Base-by-base conservation (phyloP, 2,797 vertebrate species). In the Mormyrops boulengeri region DNA sequence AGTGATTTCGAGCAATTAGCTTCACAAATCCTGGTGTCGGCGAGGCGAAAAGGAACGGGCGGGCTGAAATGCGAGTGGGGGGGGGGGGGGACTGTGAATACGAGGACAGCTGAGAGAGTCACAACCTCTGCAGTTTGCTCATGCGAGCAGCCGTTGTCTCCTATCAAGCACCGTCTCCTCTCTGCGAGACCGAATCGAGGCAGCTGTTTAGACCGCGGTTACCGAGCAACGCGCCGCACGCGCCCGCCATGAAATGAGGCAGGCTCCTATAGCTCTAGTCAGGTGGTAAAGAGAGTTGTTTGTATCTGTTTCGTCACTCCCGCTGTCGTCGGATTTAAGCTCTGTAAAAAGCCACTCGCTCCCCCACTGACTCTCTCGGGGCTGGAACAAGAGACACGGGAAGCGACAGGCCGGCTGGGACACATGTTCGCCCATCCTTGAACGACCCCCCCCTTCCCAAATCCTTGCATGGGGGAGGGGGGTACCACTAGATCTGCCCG, bases 401-500 rank as follows among this genome's bases (percentile, higher is more conserved):
- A 89, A 89, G 92, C 90, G 91, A 89, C 8, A 14, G 44, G 90
- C 93, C 93, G 92, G 93, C 92, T 90, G 91, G 60, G 91, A 92
- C 92, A 91, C 91, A 41, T 34, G 22, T 47, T 73, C 50, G 19
- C 62, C 49, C 88, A 53, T 85, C 57, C 60, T 57, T 22, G 82
- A 84, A 69, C 30, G 62, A 49, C 44, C 47, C 41, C 47, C 49
- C 84, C 50, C 22, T 26, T 52, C 52, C 80, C 44, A 49, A 22
- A 50, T 50, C 44, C 26, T 34, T 41, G 30, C 14, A 86, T 19
- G 34, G 92, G 90, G 91, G 19, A 89, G 38, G 89, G 91, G 92
- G 91, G 91, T 19, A 14, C 44, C 44, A 57, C 94, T 94, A 91
- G 93, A 93, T 94, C 96, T 95, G 96, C 96, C 96, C 96, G 96